Evolutionary conservation across 2,797 vertebrate genomes (phyloP), one percentile per base, ranked within the genome.

Genomic region (Serranus cabrilla): DNA sequence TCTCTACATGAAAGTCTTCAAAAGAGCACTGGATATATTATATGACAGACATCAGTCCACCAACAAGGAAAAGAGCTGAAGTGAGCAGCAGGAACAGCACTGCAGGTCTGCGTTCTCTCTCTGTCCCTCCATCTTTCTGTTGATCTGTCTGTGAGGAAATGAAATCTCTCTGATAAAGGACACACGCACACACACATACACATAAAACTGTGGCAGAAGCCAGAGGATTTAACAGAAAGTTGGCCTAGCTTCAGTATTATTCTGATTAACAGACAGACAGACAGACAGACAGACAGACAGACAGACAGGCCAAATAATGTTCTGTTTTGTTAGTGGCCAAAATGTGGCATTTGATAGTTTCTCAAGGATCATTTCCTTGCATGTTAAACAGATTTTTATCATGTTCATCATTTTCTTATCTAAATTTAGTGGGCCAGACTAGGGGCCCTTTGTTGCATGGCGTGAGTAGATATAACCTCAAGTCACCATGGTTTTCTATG

Each of bases 111-210:
- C 34, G 34, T 2, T 47, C 17, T 62, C 51, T 37, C 58, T 63
- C 46, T 17, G 34, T 60, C 70, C 6, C 21, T 25, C 25, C 42
- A 39, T 78, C 71, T 69, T 27, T 76, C 63, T 58, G 58, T 60
- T 72, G 52, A 78, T 81, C 59, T 62, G 49, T 81, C 71, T 75
- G 73, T 45, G 74, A 89, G 82, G 84, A 92, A 88, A 82, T 78
- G 62, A 83, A 75, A 82, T 80, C 37, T 45, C 63, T 64, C 56
- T 59, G 74, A 78, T 64, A 82, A 78, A 11, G 11, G 5, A 34
- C 18, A 20, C 49, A 27, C 62, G 45, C n/a, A 18, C 54, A 27
- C 51, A 58, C 13, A 11, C 47, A 37, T 45, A 21, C 14, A 27
- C n/a, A 25, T 45, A 76, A 37, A 51, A 74, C 55, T 31, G 65